Percentiles rank a stretch among this genome's conserved stretches.
Conservation (phyloP, 2,797 vertebrate genomes). For the Xiphophorus birchmanni region DNA sequence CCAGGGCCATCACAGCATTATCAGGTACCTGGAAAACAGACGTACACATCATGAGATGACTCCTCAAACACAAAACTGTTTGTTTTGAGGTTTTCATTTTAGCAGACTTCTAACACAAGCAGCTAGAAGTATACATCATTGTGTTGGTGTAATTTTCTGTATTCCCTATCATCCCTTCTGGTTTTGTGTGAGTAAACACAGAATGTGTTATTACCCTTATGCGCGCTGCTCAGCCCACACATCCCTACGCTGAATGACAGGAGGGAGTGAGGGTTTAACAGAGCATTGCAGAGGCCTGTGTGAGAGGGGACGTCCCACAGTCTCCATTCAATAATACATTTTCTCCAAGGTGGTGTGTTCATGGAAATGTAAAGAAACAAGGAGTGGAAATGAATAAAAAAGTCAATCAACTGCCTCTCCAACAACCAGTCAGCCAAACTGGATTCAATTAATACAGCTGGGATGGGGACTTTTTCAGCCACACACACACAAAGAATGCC, state of each 20-base stretch:
- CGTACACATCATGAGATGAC: constrained; percentile 30
- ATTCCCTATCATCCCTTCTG: constrained; percentile 53
- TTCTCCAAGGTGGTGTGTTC: constrained; percentile 44
- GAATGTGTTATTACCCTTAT: constrained; percentile 62
- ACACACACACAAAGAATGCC: constrained; percentile 13
- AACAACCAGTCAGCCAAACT: constrained; percentile 51
- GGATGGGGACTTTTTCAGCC: constrained; percentile 45
- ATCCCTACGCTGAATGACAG: constrained; percentile 60
- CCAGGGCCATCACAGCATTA: constrained; percentile 93
- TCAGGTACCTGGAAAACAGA: constrained; percentile 87
- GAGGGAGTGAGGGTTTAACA: constrained; percentile 42
- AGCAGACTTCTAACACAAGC: constrained; percentile 34
- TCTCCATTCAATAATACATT: constrained; percentile 70
- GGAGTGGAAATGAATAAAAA: constrained; percentile 29
- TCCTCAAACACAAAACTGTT: constrained; percentile 16
- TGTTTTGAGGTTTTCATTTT: constrained; percentile 15
- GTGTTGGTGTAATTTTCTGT: constrained; percentile 42
- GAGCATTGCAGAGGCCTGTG: constrained; percentile 39
- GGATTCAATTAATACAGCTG: constrained; percentile 77
- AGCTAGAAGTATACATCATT: constrained; percentile 44
- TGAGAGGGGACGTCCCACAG: constrained; percentile 58
- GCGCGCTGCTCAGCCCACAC: constrained; percentile 51
- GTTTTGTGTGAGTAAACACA: constrained; percentile 43
- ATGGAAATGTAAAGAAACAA: constrained; percentile 42
- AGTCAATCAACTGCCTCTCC: constrained; percentile 36